Base-by-base conservation (phyloP, 2,113 vertebrate species). In the Marmota flaviventris region DNA sequence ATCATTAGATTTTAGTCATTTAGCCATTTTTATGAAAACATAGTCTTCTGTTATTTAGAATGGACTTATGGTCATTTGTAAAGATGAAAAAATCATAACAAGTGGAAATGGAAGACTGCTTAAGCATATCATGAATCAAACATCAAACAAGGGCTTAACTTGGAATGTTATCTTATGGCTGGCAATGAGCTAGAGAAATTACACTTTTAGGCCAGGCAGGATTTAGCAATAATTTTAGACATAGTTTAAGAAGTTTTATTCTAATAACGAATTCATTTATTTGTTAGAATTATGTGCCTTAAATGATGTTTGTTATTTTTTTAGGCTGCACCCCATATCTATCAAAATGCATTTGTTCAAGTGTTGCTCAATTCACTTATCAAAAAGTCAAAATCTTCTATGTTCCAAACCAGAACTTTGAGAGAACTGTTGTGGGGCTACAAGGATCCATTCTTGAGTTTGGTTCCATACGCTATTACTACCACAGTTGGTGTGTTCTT, bases 381-480 rank as follows among this genome's bases (percentile, higher is more conserved):
- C 39, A 98, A 98, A 14, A 0, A 10, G 0, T 99, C 97, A 86
- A 99, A 99, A 0, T 98, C 99, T 5, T 58, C 96, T 0, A 97
- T 99, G 92, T 99, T 99, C 95, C 99, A 99, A 95, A 98, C 4
- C 0, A 99, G 99, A 96, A 99, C 98, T 34, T 98, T 99, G 88
- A 99, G 92, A 70, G 99, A 99, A 89, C 1, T 99, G 7, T 96
- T 99, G 42, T 99, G 99, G 99, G 99, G 99, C 20, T 99, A 99
- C 94, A 73, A 0, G 0, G 99, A 99, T 96, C 99, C 99, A 8
- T 97, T 99, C 93, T 85, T 99, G 92, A 22, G 16, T 53, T n/a
- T 89, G 39, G 12, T 99, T 32, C 98, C 98, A 22, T 32, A 98
- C 3, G 4, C 85, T 8, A 0, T 99, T 78, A 25, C 94, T 1